These are phyloP conservation scores for Seriola quinqueradiata DNA, from an alignment of 2,113 vertebrate genomes.

Conservation along the genomic window DNA sequence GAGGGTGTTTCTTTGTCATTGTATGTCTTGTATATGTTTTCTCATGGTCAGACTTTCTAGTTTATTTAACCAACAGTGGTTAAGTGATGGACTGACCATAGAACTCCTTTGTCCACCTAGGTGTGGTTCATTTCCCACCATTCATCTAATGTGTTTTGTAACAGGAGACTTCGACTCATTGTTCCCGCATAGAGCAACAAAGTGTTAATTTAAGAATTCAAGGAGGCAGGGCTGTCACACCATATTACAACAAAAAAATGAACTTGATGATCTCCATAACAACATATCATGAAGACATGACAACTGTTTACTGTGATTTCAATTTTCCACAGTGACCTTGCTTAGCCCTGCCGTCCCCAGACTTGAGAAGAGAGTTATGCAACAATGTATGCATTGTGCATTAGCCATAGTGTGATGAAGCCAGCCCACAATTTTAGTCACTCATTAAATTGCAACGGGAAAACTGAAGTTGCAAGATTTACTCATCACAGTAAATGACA, in stretches of 20 bases:
- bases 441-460: slow-evolving; percentile 9
- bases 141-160: slow-evolving; percentile 61
- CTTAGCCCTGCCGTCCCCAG: slow-evolving; percentile 13
- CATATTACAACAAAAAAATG: slow-evolving; percentile 23
- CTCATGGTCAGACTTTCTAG: slow-evolving; percentile 23
- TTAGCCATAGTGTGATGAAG: slow-evolving; percentile 36
- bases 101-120: slow-evolving; percentile 60
- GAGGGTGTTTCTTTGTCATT: slow-evolving; percentile 5
- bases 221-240: slow-evolving; percentile 12
- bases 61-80: slow-evolving; percentile 62
- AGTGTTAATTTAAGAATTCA: slow-evolving; percentile 55
- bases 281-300: slow-evolving; percentile 10
- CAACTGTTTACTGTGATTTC: neutral
- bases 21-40: slow-evolving; percentile 16
- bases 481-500: slow-evolving; percentile 1
- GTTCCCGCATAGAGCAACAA: slow-evolving; percentile 27
- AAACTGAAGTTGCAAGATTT: slow-evolving; percentile 3
- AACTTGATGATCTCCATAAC: neutral
- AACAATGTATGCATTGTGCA: slow-evolving; percentile 66
- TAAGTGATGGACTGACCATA: slow-evolving; percentile 61
- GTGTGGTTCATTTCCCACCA: slow-evolving; percentile 76
- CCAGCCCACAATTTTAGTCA: slow-evolving; percentile 20
- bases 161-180: slow-evolving; percentile 63
- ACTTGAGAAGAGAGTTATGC: slow-evolving; percentile 27
- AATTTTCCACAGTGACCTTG: slow-evolving; percentile 5